phyloP scores from a whole-genome alignment of 1,140 invertebrate species.

The Chionoecetes opilio region DNA sequence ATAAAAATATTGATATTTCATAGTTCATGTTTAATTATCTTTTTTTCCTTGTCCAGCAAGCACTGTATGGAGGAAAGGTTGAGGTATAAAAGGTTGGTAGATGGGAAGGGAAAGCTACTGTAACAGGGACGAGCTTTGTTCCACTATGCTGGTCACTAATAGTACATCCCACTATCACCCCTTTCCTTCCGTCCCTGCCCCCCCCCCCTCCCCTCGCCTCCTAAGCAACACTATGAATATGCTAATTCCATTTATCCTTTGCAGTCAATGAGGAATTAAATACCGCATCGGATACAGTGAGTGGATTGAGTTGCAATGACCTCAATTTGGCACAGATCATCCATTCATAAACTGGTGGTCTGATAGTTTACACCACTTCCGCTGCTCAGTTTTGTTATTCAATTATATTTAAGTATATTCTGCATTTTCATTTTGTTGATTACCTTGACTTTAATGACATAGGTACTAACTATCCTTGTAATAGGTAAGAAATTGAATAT shows the following conservation, averaged over 20 bases:
- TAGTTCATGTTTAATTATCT: too few species aligned
- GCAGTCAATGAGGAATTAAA: conserved; percentile 70
- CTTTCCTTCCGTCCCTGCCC: neutral
- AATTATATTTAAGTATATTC: too few species aligned
- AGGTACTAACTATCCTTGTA: too few species aligned
- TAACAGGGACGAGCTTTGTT: neutral
- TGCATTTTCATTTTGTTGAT: neutral
- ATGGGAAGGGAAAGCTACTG: neutral
- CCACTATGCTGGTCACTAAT: conserved; percentile 43
- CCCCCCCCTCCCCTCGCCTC: neutral
- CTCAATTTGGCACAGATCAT: conserved; percentile 56
- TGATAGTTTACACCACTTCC: neutral
- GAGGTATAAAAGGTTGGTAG: neutral
- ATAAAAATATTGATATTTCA: too few species aligned
- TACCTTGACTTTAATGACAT: neutral
- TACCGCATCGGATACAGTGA: conserved; percentile 45
- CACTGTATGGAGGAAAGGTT: too few species aligned
- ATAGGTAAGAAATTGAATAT: too few species aligned
- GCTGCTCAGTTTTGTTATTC: neutral
- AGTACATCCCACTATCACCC: neutral
- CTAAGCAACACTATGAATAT: conserved; percentile 64
- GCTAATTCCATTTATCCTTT: conserved; percentile 60
- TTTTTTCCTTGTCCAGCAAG: too few species aligned
- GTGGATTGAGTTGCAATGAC: conserved; percentile 52
- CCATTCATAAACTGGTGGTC: neutral